Base-by-base conservation (phyloP, 2,888 invertebrate genomes). In the Acanthococcus lagerstroemiae region DNA sequence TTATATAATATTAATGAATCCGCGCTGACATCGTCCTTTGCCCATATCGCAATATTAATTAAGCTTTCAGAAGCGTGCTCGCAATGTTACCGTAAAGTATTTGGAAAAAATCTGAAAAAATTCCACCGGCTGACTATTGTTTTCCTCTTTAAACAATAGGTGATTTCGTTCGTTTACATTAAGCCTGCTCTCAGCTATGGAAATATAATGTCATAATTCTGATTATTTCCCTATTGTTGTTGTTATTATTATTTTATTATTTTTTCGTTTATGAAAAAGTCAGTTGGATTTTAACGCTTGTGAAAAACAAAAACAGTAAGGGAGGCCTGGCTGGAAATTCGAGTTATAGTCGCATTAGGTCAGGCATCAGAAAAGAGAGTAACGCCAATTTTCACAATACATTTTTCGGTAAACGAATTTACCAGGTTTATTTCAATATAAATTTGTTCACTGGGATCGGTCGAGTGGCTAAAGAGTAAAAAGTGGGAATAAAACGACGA, bases 1-100 rank as follows among this genome's bases (percentile, higher is more conserved):
- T 24, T 52, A 52, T 52, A 24, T 24, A 52, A 52, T 52, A 52
- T 52, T 52, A 52, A 52, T 52, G 52, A 52, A 52, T 52, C 52
- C 24, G 19, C 52, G 15, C 21, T 9, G 17, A 21, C 52, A 22
- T 24, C 24, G 24, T 22, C 24, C 22, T 52, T 52, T 24, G 52
- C 24, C 52, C 22, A 21, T 24, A 22, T 24, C 22, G 22, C 52
- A 15, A 24, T 52, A 52, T 52, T 52, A 21, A 52, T 52, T 52
- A 52, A 52, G 52, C 52, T 52, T 24, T 22, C 22, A 21, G 21
- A 22, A 9, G 15, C 19, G 15, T 22, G 9, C 2, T 3, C 52
- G 15, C 52, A 21, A 21, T 24, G 52, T 24, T 24, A 7, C 52
- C 52, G 2, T 9, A 2, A 7, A 52, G 19, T 24, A 52, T 52